A percentile compares a stretch with the other conserved stretches of the same genome.
Conservation (phyloP, 2,113 vertebrate species). For the Eptesicus fuscus region DNA sequence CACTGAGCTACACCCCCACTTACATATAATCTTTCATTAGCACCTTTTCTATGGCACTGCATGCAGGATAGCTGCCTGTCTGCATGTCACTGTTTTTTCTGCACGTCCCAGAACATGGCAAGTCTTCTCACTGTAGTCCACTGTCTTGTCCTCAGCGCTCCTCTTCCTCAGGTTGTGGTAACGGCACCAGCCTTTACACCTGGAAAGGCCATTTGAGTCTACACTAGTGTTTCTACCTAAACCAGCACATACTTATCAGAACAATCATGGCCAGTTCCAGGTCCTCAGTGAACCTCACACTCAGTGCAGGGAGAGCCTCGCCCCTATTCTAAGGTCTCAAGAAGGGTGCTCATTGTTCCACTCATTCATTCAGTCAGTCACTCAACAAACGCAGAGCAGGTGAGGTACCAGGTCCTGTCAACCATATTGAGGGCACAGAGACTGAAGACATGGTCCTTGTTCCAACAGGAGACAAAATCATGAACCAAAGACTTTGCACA, state of each 20-base stretch:
- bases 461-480: neutral
- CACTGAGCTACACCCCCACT: neutral
- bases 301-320: neutral
- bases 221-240: neutral
- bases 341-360: neutral
- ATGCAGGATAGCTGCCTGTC: neutral
- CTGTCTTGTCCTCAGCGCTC: neutral
- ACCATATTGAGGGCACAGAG: neutral
- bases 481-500: too few species aligned
- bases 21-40: rapidly evolving
- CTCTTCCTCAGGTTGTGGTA: rapidly evolving
- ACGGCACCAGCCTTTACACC: neutral
- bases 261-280: neutral
- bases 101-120: neutral
- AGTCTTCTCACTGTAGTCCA: neutral
- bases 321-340: neutral
- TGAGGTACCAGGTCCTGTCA: neutral
- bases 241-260: too few species aligned
- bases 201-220: neutral
- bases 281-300: neutral
- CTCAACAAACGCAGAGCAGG: neutral
- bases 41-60: neutral
- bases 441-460: neutral
- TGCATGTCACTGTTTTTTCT: neutral
- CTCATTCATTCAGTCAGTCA: neutral